Evolutionary conservation across 2,888 invertebrate genomes (phyloP), one percentile per base, ranked within the genome.

Genomic region (Allophyes oxyacanthae): DNA sequence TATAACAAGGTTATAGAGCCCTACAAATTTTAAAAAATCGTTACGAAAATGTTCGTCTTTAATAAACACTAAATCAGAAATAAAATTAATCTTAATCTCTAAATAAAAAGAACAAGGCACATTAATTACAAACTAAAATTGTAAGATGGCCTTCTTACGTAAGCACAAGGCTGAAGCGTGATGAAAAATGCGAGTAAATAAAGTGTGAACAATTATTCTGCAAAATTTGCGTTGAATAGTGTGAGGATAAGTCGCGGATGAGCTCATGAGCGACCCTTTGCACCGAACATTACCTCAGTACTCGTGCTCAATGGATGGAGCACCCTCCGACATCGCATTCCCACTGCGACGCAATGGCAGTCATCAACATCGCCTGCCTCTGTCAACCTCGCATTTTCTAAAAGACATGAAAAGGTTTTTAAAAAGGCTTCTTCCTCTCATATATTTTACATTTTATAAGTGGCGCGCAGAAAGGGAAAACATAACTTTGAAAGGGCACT

Each of bases 151-250:
- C 33, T 30, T 41, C 30, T 33, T 2, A 28, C 42, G 36, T 33
- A 49, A 51, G 58, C 38, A n/a, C n/a, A 11, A 38, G 28, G 33
- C 7, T 36, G 55, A 52, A 42, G 41, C 15, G 34, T 45, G 46
- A 37, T 64, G 54, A 74, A 75, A 73, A 75, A 65, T 63, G 62
- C 45, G 72, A 76, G 64, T 75, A 78, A 82, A 74, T 77, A 72
- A 77, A 61, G 54, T 68, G 75, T 76, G 52, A 65, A 60, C 54
- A 82, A 81, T 85, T 85, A 85, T 86, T 85, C 79, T 78, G 79
- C 78, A 69, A 83, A 84, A 85, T 87, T 86, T 79, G 78, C 76
- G 75, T 78, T 82, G 81, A 82, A 83, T 79, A 75, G 82, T 73
- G 65, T 69, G 74, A 65, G 69, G 66, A 62, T 65, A 63, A 81